A percentile compares a stretch with the other conserved stretches of the same genome.
Conservation (phyloP, 2,113 vertebrate genomes). For the Pterocles gutturalis region DNA sequence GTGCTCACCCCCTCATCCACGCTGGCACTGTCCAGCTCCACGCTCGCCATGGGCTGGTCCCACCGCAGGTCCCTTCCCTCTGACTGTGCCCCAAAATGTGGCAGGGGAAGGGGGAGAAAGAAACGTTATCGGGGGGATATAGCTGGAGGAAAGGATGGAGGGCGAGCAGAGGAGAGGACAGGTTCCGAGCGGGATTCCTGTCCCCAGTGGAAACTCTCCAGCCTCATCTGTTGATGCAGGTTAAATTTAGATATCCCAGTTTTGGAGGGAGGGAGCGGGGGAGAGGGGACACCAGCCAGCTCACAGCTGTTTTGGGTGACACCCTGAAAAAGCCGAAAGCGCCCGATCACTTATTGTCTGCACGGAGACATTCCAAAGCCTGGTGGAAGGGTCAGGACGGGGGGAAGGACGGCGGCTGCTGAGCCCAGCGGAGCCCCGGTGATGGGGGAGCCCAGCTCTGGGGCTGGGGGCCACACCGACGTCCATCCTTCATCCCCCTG, state of each 20-base stretch:
- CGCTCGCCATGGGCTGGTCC: neutral
- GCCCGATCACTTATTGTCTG: neutral
- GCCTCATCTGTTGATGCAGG: constrained; percentile 44
- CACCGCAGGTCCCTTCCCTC: neutral
- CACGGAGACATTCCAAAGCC: neutral
- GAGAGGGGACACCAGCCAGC: constrained; percentile 11
- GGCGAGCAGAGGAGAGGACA: neutral
- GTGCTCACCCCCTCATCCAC: neutral
- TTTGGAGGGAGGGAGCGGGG: neutral
- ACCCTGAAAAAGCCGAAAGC: neutral
- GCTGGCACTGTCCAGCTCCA: neutral
- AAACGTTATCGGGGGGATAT: rapidly evolving
- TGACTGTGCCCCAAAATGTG: rapidly evolving
- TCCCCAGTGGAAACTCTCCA: constrained; percentile 40
- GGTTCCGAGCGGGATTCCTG: constrained; percentile 34
- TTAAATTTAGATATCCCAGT: constrained; percentile 73
- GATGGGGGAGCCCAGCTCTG: neutral
- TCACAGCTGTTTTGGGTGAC: constrained; percentile 28
- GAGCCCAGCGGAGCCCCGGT: neutral
- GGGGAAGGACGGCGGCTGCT: neutral
- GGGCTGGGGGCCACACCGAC: neutral
- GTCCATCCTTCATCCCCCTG: rapidly evolving
- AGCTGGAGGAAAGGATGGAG: neutral
- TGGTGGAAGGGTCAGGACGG: neutral
- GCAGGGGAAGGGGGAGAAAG: neutral